These are phyloP conservation scores for Aradophagus sp. DNA, from an alignment of 1,140 invertebrate genomes.

Conservation along the genomic window DNA sequence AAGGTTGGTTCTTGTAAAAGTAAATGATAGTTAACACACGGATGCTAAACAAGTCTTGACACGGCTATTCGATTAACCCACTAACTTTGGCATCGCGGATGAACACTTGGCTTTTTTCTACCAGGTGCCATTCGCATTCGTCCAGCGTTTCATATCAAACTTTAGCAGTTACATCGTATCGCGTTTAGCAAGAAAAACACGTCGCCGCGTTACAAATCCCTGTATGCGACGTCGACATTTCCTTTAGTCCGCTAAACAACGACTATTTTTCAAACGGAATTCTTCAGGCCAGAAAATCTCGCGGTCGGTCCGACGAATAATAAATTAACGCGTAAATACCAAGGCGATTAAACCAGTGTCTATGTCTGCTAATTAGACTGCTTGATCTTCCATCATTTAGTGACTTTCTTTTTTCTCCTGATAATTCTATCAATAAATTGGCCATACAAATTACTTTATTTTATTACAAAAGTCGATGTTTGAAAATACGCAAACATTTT, in stretches of 20 bases:
- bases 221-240: conserved; percentile 29
- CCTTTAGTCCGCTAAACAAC: conserved; percentile 16
- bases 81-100: conserved; percentile 28
- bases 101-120: conserved; percentile 32
- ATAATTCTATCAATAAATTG: too few species aligned
- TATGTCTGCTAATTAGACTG: conserved; percentile 10
- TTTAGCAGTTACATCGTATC: conserved; percentile 30
- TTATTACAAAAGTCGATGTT: too few species aligned
- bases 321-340: conserved; percentile 19
- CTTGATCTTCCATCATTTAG: conserved; percentile 7
- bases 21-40: conserved; percentile 55
- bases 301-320: too few species aligned
- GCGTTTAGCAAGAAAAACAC: conserved; percentile 19
- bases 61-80: conserved; percentile 58
- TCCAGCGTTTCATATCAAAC: conserved; percentile 27
- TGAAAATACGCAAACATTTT: too few species aligned
- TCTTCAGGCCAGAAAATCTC: too few species aligned
- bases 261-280: too few species aligned
- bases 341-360: conserved; percentile 2
- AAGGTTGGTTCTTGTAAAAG: conserved; percentile 54
- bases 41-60: conserved; percentile 58
- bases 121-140: conserved; percentile 10
- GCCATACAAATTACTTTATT: too few species aligned
- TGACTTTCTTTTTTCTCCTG: conserved; percentile 5
- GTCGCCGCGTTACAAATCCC: conserved; percentile 1